Base-by-base conservation (phyloP, 2,888 invertebrate species). In the Harpalus rubripes region DNA sequence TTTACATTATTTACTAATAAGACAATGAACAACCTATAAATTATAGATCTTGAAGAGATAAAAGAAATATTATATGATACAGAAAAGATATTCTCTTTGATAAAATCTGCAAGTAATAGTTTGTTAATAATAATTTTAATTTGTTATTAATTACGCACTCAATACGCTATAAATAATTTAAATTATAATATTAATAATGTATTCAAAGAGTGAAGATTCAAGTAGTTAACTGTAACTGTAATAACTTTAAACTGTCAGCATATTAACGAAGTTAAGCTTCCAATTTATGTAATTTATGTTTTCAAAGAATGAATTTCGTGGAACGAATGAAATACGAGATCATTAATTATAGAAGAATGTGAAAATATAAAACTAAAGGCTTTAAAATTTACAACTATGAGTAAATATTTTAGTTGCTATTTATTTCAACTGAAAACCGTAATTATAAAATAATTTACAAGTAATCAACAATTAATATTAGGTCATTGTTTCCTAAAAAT, bases 231-330 rank as follows among this genome's bases (percentile, higher is more conserved):
- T 52, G 44, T 61, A 61, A 15, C 5, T 16, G 59, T 61, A 74
- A 41, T 74, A 74, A 74, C 41, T 74, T 74, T 74, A n/a, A 12
- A 15, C 15, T 52, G 74, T 41, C 74, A 41, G 39, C 7, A 41
- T 74, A 74, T 74, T 74, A 44, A 44, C 41, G 39, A 39, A 44
- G 41, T 44, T 74, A 44, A 74, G 52, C 74, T 41, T 41, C 74
- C 74, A 74, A 74, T 74, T 74, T 74, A 44, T 74, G 44, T 74
- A 74, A 74, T 74, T 16, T 74, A 41, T 39, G 74, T 74, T 74
- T 74, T 74, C n/a, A 44, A 74, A 74, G 41, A n/a, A n/a, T 15
- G 74, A 16, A 68, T n/a, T 41, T 41, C 18, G 18, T 44, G 39
- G 39, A 74, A 41, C 39, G 7, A 44, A 74, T 74, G 52, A 44